Base-by-base conservation (phyloP, 2,113 vertebrate genomes). In the Agelaius phoeniceus region DNA sequence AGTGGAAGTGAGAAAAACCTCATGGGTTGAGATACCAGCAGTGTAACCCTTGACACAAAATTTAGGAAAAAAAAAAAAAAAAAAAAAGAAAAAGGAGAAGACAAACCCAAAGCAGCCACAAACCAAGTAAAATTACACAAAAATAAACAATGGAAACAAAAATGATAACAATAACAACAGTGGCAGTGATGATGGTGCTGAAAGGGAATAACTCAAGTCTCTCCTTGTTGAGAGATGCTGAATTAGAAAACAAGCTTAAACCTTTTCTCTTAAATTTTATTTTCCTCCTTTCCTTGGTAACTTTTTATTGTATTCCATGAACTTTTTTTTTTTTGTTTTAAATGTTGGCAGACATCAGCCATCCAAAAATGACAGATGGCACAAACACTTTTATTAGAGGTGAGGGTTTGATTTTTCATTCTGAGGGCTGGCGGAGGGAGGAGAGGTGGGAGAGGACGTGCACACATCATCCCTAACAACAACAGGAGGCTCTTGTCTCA, bases 81-180 rank as follows among this genome's bases (percentile, higher is more conserved):
- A 33, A 31, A 23, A 14, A 51, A 12, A 15, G 18, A 51, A 12
- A 15, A 18, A 14, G 4, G 2, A 33, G 23, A 10, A 30, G 12
- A 24, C 4, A 6, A 51, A 22, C 44, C 21, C 11, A 33, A 33
- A 77, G 13, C 11, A 39, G 24, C 5, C 5, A 37, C 22, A 27
- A 18, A 43, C 14, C 2, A 27, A 51, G 18, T 13, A 28, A 66
- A 66, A 73, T 43, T 7, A 31, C n/a, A 30, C 8, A 26, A 66
- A 46, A 82, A 17, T 6, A 49, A 46, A 5, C 7, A 28, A 28
- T 6, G 3, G 5, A 11, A 48, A 33, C 7, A 23, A 43, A 19
- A 31, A 6, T 5, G 0, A 10, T 3, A 33, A 30, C 15, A 0
- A 12, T 3, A 33, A 30, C 15, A 15, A 15, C 9, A 13, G 15